Conservation (phyloP, 1,140 invertebrate species). For the Nilaparvata lugens region DNA sequence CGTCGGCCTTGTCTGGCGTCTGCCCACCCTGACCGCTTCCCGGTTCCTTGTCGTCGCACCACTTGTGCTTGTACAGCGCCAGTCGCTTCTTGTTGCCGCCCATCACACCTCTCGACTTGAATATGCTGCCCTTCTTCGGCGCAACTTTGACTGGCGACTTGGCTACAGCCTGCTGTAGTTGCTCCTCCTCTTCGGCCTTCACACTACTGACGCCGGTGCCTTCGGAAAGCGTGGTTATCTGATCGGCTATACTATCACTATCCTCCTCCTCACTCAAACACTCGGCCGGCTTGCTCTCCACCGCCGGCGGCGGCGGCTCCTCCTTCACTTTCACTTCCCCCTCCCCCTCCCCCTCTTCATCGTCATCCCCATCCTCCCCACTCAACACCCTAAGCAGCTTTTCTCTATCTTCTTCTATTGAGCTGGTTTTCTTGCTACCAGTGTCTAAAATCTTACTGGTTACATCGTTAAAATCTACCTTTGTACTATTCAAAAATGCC, state of each 20-base stretch:
- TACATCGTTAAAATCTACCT: conserved; percentile 21
- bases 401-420: conserved; percentile 18
- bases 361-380: conserved; percentile 24
- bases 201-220: background rate
- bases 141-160: background rate
- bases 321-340: conserved; percentile 16
- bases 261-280: conserved; percentile 17
- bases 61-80: conserved; percentile 78
- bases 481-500: conserved; percentile 21
- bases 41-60: conserved; percentile 46
- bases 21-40: conserved; percentile 17
- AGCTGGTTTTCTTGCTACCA: background rate
- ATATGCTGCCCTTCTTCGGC: conserved; percentile 62
- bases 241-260: conserved; percentile 16
- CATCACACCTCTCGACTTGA: conserved; percentile 68
- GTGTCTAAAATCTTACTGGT: conserved; percentile 22
- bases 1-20: conserved; percentile 18
- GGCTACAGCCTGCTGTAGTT: conserved; percentile 7
- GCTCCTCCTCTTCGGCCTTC: conserved; percentile 17
- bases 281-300: background rate
- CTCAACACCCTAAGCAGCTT: conserved; percentile 22
- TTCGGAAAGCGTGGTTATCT: conserved; percentile 2
- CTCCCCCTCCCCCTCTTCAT: conserved; percentile 30
- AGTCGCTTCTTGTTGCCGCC: conserved; percentile 68
- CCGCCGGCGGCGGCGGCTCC: background rate